These are phyloP conservation scores for Trochalopteron elliotii DNA, from an alignment of 2,113 vertebrate genomes.

Conservation along the genomic window DNA sequence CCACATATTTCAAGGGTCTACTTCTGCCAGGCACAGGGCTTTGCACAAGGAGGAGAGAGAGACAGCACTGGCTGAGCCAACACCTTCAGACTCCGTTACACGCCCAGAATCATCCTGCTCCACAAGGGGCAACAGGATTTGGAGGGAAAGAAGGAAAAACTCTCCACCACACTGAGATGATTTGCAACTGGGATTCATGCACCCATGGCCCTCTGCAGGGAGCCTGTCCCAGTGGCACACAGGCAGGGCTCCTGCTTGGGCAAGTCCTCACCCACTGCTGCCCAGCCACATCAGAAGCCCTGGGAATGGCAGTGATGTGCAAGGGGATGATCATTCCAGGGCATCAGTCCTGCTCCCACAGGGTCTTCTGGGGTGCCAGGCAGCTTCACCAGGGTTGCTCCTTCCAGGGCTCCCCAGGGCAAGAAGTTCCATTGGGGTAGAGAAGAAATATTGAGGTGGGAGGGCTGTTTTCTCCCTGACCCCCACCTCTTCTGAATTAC, in stretches of 20 bases:
- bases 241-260: neutral
- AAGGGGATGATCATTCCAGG: fast-evolving
- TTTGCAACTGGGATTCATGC: neutral
- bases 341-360: fast-evolving
- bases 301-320: neutral
- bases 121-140: neutral
- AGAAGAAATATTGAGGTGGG: neutral
- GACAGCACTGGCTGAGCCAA: neutral
- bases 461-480: neutral
- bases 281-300: fast-evolving
- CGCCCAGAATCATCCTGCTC: neutral
- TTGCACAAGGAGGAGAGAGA: neutral
- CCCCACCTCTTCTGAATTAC: neutral
- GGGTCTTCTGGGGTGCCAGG: neutral
- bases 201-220: fast-evolving
- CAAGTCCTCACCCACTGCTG: neutral
- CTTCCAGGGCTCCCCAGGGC: fast-evolving
- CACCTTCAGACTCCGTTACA: neutral
- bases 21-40: neutral
- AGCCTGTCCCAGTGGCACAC: fast-evolving
- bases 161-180: neutral
- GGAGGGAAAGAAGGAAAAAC: neutral
- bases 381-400: neutral
- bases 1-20: constrained; percentile 1
- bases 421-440: fast-evolving